phyloP scores from a whole-genome alignment of 2,113 vertebrate genomes.

The Eulemur rufifrons region DNA sequence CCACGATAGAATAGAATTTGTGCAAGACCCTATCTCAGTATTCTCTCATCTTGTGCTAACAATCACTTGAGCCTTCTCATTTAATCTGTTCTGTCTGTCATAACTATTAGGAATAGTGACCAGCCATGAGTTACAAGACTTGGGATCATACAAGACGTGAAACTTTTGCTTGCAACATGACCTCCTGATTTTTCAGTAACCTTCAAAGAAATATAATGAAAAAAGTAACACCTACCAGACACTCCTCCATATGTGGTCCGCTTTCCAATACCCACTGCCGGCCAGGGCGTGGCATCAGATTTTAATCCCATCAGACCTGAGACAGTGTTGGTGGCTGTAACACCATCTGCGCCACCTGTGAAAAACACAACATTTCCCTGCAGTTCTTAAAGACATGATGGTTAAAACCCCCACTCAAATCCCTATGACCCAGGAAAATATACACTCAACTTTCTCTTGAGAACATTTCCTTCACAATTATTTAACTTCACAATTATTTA shows the following conservation, averaged over 20 bases:
- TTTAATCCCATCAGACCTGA: constrained; percentile 94
- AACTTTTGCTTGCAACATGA: constrained; percentile 70
- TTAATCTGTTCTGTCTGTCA: constrained; percentile 88
- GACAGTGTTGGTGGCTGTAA: constrained; percentile 97
- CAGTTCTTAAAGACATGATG: not conserved
- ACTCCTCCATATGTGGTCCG: constrained; percentile 91
- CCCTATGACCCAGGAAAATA: constrained; percentile 18
- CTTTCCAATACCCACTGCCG: constrained; percentile 86
- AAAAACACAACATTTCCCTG: constrained; percentile 46
- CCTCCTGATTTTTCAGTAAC: constrained; percentile 75
- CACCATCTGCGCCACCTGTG: constrained; percentile 93
- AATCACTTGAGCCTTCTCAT: constrained; percentile 82
- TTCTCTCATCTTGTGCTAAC: constrained; percentile 67
- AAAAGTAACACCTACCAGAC: constrained; percentile 89
- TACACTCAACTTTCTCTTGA: not conserved
- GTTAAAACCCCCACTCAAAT: constrained; percentile 41
- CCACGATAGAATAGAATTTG: constrained; percentile 67
- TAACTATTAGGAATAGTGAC: constrained; percentile 84
- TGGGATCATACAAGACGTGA: constrained; percentile 61
- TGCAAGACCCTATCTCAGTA: constrained; percentile 60
- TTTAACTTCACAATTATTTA: not conserved
- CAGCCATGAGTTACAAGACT: constrained; percentile 76
- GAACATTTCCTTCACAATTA: not conserved
- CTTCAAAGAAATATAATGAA: constrained; percentile 72
- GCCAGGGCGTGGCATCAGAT: constrained; percentile 92